Base-by-base conservation (phyloP, 1,140 invertebrate species). In the Maconellicoccus hirsutus region DNA sequence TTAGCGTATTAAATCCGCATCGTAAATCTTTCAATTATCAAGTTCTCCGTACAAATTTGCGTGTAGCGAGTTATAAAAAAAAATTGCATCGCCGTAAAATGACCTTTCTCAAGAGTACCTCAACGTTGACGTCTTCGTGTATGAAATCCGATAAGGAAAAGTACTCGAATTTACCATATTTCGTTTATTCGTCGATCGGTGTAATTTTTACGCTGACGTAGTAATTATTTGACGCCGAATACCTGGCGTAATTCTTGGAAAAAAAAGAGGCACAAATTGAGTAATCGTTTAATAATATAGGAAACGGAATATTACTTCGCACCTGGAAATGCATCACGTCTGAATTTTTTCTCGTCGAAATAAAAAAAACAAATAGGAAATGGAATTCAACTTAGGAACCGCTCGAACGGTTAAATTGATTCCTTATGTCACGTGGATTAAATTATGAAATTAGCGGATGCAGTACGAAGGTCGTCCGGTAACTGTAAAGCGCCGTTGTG, bases 231-330 rank as follows among this genome's bases (percentile, higher is more conserved):
- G 2, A 52, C 14, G 42, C 42, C n/a, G n/a, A 52, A 52, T 52
- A 19, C n/a, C n/a, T 52, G n/a, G 6, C n/a, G 16, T 52, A 16
- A 16, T 52, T 52, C 42, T 52, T 14, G n/a, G 42, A 52, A 52
- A 52, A 52, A 14, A 52, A 52, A 16, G 2, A 52, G 2, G 6
- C 6, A 52, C 42, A 16, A 16, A 52, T 52, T 52, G n/a, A 52
- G n/a, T 52, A 52, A 52, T 52, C 42, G 42, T 52, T 52, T 52
- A 8, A 52, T 52, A 52, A 52, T 52, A 52, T 52, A 52, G 42
- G 42, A 52, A 52, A 16, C n/a, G 42, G 42, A 52, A 52, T 52
- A 52, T 52, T 52, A 52, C 42, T n/a, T n/a, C n/a, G n/a, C n/a
- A 52, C 4, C 4, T 33, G 29, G 12, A 33, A 33, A 33, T n/a